Evolutionary conservation across 2,888 invertebrate species (phyloP), one percentile per base, ranked within the genome.

Genomic region (Scaeva pyrastri): DNA sequence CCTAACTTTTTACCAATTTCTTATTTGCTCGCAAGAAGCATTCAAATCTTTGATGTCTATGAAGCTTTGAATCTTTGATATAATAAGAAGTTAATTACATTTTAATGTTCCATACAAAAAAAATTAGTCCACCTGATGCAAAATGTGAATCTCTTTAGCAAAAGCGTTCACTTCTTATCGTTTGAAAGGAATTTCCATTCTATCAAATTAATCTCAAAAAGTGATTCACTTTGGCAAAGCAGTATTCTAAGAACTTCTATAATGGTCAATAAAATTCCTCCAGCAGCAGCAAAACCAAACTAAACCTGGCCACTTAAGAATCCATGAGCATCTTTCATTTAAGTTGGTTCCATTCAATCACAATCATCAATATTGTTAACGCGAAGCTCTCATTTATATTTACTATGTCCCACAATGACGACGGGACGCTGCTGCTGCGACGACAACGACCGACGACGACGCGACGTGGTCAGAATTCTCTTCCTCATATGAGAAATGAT

Each of bases 311-410:
- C 64, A 64, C 64, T 64, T 45, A 60, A 45, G 45, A 10, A 45
- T 11, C 31, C 31, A 45, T 36, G 45, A 36, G 21, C n/a, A 14
- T 14, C 36, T 39, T 31, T 8, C 50, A n/a, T 21, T 66, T n/a
- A 50, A 36, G 48, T 31, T 21, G 36, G 36, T 19, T 66, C 14
- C 21, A 31, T 66, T 50, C 48, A 66, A 66, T 66, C 66, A 66
- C 36, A 66, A 66, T 50, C 48, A 66, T 66, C 66, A 66, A 66
- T 66, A 66, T 66, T 66, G 48, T 36, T 66, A 66, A 66, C 66
- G 66, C 66, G 26, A 11, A 66, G 31, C 8, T 66, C 45, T 48
- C 66, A 66, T 66, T 66, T 48, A 31, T 19, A 48, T n/a, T n/a
- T n/a, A n/a, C n/a, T 66, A 50, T 66, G 31, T 31, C 31, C 48